Percentiles rank a stretch among this genome's conserved stretches.
phyloP scores from a whole-genome alignment of 2,113 vertebrate species.

The Archocentrus centrarchus region DNA sequence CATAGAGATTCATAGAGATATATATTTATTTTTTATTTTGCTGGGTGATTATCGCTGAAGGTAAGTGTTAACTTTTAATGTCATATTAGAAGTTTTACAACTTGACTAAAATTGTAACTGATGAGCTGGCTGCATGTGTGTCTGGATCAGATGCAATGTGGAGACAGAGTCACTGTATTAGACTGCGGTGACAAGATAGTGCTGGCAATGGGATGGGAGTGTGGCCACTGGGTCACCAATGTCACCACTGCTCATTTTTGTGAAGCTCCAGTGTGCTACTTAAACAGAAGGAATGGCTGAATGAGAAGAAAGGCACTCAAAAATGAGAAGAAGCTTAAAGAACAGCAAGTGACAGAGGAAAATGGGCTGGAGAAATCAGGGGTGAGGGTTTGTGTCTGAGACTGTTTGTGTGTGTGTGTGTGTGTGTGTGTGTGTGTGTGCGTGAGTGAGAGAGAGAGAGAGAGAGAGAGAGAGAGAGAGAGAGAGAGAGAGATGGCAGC shows the following conservation, averaged over 20 bases:
- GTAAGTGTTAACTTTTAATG: conserved; percentile 69
- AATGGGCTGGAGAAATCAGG: conserved; percentile 20
- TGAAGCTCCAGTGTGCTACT: neutral
- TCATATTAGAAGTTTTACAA: conserved; percentile 1
- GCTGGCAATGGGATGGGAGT: conserved; percentile 41
- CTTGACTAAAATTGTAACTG: conserved; percentile 1
- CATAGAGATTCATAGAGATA: conserved; percentile 55
- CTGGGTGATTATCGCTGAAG: conserved; percentile 70
- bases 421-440: neutral
- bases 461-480: conserved; percentile 23
- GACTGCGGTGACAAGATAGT: conserved; percentile 17
- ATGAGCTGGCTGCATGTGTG: neutral
- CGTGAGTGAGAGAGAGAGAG: conserved; percentile 16
- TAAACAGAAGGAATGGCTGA: neutral
- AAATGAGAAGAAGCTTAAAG: conserved; percentile 15
- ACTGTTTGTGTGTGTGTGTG: neutral
- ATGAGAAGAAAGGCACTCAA: neutral
- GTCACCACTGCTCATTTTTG: neutral
- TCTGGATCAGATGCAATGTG: neutral
- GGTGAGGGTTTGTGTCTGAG: conserved; percentile 20
- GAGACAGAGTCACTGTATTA: neutral
- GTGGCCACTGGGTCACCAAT: conserved; percentile 33
- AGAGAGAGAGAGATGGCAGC: conserved; percentile 58
- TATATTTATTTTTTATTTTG: conserved; percentile 60
- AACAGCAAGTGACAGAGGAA: conserved; percentile 1